Evolutionary conservation across 2,797 vertebrate species (phyloP).

Genomic region (Sternarchorhynchus goeldii): DNA sequence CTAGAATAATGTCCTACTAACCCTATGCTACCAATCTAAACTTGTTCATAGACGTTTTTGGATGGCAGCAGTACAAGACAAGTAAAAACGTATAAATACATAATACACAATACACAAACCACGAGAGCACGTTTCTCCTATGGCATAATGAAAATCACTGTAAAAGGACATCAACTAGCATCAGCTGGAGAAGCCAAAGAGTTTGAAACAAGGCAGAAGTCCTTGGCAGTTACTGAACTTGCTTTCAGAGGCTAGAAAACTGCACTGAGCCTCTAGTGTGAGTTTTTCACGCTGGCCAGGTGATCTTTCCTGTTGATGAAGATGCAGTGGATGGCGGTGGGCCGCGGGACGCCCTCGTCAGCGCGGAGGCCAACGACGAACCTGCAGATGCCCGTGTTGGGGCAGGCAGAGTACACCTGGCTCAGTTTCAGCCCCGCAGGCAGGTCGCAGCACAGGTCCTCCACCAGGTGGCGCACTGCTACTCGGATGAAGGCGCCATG

Average conservation of each 20-base stretch:
- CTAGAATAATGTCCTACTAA: neutral
- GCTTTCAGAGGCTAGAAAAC: neutral
- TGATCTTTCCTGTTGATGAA: conserved; percentile 90
- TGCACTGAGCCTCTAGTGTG: conserved; percentile 2
- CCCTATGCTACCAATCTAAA: neutral
- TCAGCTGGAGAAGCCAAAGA: neutral
- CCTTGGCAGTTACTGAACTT: neutral
- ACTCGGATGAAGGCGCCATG: conserved; percentile 91
- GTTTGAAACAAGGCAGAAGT: neutral
- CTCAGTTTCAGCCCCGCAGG: conserved; percentile 76
- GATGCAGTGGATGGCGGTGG: conserved; percentile 76
- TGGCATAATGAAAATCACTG: too few species aligned
- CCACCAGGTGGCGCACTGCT: conserved; percentile 83
- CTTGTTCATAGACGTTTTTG: neutral
- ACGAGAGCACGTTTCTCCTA: neutral
- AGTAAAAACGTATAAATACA: conserved; percentile 9
- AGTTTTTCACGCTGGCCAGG: conserved; percentile 64
- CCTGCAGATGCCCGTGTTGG: conserved; percentile 90
- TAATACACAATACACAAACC: neutral
- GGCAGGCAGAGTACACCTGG: conserved; percentile 82
- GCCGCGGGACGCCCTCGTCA: conserved; percentile 59
- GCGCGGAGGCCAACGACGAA: conserved; percentile 79
- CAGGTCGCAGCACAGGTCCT: conserved; percentile 80
- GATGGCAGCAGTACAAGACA: neutral
- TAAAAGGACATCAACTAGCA: neutral